phyloP scores from a whole-genome alignment of 2,797 vertebrate species.

The Mus caroli region DNA sequence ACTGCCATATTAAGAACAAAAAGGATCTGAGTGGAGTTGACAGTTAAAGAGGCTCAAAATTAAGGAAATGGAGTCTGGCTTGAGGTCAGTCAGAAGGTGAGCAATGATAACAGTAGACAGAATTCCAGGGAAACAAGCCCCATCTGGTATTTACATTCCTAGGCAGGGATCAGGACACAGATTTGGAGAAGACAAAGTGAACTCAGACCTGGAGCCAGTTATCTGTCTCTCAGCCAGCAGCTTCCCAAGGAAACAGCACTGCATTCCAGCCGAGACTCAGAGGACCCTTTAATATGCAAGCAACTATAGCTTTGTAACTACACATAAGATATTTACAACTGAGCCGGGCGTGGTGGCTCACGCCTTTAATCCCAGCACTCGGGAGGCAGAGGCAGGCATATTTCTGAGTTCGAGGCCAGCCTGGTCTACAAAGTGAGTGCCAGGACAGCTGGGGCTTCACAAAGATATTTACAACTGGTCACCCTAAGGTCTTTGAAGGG shows the following conservation, averaged over 20 bases:
- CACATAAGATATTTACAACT: not conserved
- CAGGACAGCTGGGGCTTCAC: too few species aligned
- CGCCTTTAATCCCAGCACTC: too few species aligned
- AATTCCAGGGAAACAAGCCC: not conserved
- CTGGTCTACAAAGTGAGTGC: too few species aligned
- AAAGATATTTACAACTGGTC: not conserved
- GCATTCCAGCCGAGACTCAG: not conserved
- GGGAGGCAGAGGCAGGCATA: too few species aligned
- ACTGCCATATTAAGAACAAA: not conserved
- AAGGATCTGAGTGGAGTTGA: not conserved
- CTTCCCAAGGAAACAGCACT: not conserved
- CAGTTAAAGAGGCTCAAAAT: not conserved
- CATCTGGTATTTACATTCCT: not conserved
- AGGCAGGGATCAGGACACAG: not conserved
- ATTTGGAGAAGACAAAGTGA: not conserved
- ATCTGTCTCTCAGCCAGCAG: not conserved
- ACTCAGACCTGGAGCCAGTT: not conserved
- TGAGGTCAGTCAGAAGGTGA: not conserved
- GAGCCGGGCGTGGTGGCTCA: too few species aligned
- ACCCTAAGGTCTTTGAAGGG: not conserved
- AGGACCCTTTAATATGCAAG: not conserved
- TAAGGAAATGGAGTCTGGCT: not conserved
- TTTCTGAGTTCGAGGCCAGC: too few species aligned
- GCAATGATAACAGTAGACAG: not conserved
- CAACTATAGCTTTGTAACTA: not conserved